phyloP scores from a whole-genome alignment of 2,888 invertebrate genomes.

The Conchocele bisecta region DNA sequence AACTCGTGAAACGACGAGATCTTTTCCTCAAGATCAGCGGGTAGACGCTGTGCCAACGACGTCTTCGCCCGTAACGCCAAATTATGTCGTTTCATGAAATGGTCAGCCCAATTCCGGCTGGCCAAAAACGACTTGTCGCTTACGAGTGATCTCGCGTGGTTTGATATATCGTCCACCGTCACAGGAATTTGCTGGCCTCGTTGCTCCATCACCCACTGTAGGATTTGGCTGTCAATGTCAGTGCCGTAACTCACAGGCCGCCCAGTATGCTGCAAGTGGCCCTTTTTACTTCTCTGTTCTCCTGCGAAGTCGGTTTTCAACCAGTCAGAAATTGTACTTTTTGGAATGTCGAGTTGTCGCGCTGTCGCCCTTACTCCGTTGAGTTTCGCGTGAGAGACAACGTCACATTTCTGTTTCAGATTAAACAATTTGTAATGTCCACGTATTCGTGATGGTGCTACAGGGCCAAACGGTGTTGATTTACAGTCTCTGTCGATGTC shows the following conservation, averaged over 20 bases:
- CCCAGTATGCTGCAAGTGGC: neutral
- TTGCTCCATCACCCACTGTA: constrained; percentile 8
- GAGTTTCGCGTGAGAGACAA: neutral
- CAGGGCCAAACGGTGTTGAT: too few species aligned
- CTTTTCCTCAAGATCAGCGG: constrained; percentile 1
- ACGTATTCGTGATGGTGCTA: too few species aligned
- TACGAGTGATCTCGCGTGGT: neutral
- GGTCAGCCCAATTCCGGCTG: constrained; percentile 18
- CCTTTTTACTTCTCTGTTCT: neutral
- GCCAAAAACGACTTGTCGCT: constrained; percentile 11
- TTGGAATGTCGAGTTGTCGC: constrained; percentile 4
- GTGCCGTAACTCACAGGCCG: constrained; percentile 17
- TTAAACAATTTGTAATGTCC: neutral
- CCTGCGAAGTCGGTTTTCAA: constrained; percentile 1
- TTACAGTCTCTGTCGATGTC: too few species aligned
- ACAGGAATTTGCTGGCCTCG: constrained; percentile 5
- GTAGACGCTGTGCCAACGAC: neutral
- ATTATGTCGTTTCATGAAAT: constrained; percentile 26
- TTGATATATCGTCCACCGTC: neutral
- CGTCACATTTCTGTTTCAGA: neutral
- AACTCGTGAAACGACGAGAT: constrained; percentile 19
- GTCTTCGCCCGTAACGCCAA: neutral
- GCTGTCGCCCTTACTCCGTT: constrained; percentile 2
- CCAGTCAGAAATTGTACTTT: constrained; percentile 5
- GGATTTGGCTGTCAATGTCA: constrained; percentile 8